Base-by-base conservation (phyloP, 2,113 vertebrate genomes). In the Alouatta palliata region DNA sequence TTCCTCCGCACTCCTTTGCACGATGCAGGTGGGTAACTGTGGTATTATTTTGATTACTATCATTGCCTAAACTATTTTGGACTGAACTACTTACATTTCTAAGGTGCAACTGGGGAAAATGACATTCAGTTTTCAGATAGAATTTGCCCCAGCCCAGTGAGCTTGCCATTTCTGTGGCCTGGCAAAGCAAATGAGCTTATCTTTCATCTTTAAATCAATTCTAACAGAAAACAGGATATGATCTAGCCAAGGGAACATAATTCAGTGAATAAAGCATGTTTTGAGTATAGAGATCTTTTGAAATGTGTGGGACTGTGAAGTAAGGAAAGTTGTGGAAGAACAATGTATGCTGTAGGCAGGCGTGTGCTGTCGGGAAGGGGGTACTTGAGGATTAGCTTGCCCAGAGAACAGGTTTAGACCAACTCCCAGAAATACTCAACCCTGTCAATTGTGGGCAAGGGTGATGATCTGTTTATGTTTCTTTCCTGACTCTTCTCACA, bases 151-250 rank as follows among this genome's bases (percentile, higher is more conserved):
- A 2, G 86, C 21, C 54, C 47, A 5, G 37, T 71, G n/a, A 81
- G 12, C 45, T 79, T 93, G 49, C 56, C 35, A 17, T 81, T 27
- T 85, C 52, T 94, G 5, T 73, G 76, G 35, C 20, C 27, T 3
- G 5, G 45, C 52, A 76, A 91, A 84, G 27, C n/a, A 85, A 47
- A 47, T 76, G 14, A 61, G 27, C 11, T 76, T 64, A 88, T 92
- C 20, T 89, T 96, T 93, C 37, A 80, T 30, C 93, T 96, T 84
- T 68, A 88, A 92, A 71, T 43, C 54, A 66, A 40, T 93, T 93
- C 27, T 81, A 88, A 81, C 6, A 77, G 71, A 82, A 85, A 86
- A 56, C 87, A 61, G n/a, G 12, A 25, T 88, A 21, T 84, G 82
- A 52, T 73, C 49, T 92, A 87, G 40, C 58, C 14, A 64, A 83